Base-by-base conservation (phyloP, 1,140 invertebrate species). In the Euwallacea similis region DNA sequence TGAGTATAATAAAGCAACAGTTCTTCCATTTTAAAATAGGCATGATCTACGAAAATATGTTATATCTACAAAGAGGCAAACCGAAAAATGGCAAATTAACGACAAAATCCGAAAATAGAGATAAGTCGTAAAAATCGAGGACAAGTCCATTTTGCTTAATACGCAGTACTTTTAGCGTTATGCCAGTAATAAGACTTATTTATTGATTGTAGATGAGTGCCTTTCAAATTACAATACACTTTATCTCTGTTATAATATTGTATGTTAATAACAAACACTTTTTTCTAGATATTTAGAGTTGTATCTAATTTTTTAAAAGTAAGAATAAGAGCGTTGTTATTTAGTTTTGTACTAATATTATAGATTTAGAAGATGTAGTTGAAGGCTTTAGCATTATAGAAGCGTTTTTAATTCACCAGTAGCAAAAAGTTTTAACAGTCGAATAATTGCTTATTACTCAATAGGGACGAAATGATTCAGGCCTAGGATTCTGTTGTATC, bases 151-250 rank as follows among this genome's bases (percentile, higher is more conserved):
- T 60, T 60, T 41, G 10, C 9, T 50, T 50, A 50, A 47, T 47
- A 47, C 46, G 46, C 9, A 50, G 13, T 11, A 50, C 21, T 33
- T 33, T 50, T 50, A 50, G 46, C 7, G 60, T 63, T 63, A 13
- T 46, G 44, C 43, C 43, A n/a, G n/a, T 63, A 11, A 44, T n/a
- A 58, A 70, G 68, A 70, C 68, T 70, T 64, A 50, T 70, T 70
- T 70, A 61, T 61, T 43, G 8, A 58, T 58, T 61, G 8, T 63
- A 63, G 68, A 56, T 21, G 60, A 70, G 68, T 70, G 68, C 68
- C 68, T 70, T 70, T 70, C 11, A 55, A 53, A 58, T 33, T 33
- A 50, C 46, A 50, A 50, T 11, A 50, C 46, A 50, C 21, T 33
- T 33, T 33, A 33, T 33, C 21, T 33, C 21, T 33, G 21, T 33